Conservation (phyloP, 2,113 vertebrate genomes). For the Callopanchax toddi region DNA sequence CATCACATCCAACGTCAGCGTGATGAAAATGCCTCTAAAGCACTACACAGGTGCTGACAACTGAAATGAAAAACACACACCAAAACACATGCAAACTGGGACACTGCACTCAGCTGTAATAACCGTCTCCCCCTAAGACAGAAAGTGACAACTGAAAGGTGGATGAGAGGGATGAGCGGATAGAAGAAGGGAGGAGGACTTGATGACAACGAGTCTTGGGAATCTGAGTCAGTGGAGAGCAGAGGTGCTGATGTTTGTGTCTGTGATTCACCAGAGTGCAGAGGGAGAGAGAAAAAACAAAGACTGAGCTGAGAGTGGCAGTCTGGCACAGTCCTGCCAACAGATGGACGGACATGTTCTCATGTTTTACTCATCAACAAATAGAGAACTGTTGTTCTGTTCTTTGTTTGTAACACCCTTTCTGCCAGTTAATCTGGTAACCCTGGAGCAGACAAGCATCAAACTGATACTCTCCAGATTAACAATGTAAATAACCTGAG, state of each 20-base stretch:
- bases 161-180: background rate
- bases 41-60: constrained; percentile 21
- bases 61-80: constrained; percentile 10
- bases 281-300: constrained; percentile 2
- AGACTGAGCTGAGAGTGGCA: constrained; percentile 12
- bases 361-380: constrained; percentile 33
- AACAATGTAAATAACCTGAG: no score
- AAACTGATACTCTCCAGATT: background rate
- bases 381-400: background rate
- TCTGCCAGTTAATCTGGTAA: constrained; percentile 1
- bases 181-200: constrained; percentile 27
- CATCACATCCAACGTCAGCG: constrained; percentile 29
- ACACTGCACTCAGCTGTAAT: constrained; percentile 16
- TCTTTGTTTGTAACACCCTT: background rate
- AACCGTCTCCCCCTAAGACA: constrained; percentile 17
- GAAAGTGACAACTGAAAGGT: constrained; percentile 3
- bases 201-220: constrained; percentile 53
- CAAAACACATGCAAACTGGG: constrained; percentile 1
- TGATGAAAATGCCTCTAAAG: constrained; percentile 12
- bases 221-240: constrained; percentile 31
- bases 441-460: constrained; percentile 9
- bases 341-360: constrained; percentile 18
- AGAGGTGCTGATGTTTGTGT: constrained; percentile 54
- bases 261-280: constrained; percentile 26
- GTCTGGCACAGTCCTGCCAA: constrained; percentile 5